These are phyloP conservation scores for Paelopatides confundens DNA, from an alignment of 53 echinoderm and acorn worm genomes.

Conservation along the genomic window DNA sequence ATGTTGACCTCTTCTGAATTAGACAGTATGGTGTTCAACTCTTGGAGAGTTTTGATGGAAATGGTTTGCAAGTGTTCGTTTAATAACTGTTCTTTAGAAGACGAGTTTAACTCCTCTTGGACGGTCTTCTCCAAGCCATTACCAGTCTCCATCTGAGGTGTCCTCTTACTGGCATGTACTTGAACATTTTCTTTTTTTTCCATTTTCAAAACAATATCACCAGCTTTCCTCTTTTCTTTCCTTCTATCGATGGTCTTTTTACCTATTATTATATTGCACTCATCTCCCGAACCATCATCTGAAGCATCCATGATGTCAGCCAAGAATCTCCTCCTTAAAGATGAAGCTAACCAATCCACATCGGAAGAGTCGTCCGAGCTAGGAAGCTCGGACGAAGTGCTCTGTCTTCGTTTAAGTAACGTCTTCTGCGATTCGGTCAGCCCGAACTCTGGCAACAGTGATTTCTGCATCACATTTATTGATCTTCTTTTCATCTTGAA, in stretches of 20 bases:
- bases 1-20: constrained; percentile 42
- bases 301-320: constrained; percentile 21
- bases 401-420: constrained; percentile 28
- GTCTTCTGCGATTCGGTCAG: constrained; percentile 16
- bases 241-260: background rate
- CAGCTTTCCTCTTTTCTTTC: background rate
- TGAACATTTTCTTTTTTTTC: background rate
- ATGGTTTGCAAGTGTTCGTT: constrained; percentile 78
- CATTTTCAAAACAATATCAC: background rate
- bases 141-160: background rate
- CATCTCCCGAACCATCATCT: background rate
- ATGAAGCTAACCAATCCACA: background rate
- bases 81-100: constrained; percentile 62
- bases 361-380: constrained; percentile 23
- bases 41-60: constrained; percentile 79
- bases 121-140: background rate
- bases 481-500: background rate
- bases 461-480: constrained; percentile 41
- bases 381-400: background rate
- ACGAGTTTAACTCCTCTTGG: background rate
- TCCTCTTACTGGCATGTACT: no score
- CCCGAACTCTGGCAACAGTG: constrained; percentile 53
- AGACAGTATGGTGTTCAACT: constrained; percentile 63
- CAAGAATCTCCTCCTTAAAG: constrained; percentile 4
- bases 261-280: background rate